Conservation (phyloP, 2,888 invertebrate genomes). For the Drosophila monieri region DNA sequence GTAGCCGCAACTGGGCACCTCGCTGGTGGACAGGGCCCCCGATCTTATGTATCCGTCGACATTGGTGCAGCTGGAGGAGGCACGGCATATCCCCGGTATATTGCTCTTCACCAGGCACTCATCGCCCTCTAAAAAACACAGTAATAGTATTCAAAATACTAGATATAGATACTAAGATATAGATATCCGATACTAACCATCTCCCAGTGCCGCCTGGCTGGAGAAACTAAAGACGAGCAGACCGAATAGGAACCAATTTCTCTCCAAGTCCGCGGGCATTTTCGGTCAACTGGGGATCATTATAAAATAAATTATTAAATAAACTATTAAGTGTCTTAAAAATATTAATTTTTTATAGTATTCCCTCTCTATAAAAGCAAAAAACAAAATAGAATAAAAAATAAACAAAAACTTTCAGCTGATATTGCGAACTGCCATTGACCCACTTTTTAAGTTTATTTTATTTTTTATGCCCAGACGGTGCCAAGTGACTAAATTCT, state of each 20-base stretch:
- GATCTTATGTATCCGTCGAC: constrained; percentile 18
- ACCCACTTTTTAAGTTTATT: constrained; percentile 39
- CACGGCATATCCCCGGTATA: constrained; percentile 65
- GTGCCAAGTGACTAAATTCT: not conserved
- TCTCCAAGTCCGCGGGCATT: constrained; percentile 12
- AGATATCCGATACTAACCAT: constrained; percentile 12
- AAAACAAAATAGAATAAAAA: not conserved
- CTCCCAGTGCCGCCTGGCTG: not conserved
- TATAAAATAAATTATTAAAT: not conserved
- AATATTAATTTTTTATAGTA: not conserved
- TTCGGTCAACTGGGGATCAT: constrained; percentile 4
- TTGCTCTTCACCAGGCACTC: constrained; percentile 40
- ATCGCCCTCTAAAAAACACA: constrained; percentile 58
- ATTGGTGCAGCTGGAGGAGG: constrained; percentile 56
- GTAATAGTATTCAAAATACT: too few relatives aligned
- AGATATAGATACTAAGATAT: not conserved
- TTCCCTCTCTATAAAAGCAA: not conserved
- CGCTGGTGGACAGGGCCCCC: constrained; percentile 15
- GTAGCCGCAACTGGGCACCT: constrained; percentile 31
- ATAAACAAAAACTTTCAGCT: constrained; percentile 12
- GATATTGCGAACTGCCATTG: constrained; percentile 52
- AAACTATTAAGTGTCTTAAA: not conserved
- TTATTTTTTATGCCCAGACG: not conserved
- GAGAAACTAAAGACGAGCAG: constrained; percentile 7
- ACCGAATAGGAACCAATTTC: constrained; percentile 11